Evolutionary conservation across 2,113 vertebrate genomes (phyloP).

Genomic region (Tupaia chinensis): DNA sequence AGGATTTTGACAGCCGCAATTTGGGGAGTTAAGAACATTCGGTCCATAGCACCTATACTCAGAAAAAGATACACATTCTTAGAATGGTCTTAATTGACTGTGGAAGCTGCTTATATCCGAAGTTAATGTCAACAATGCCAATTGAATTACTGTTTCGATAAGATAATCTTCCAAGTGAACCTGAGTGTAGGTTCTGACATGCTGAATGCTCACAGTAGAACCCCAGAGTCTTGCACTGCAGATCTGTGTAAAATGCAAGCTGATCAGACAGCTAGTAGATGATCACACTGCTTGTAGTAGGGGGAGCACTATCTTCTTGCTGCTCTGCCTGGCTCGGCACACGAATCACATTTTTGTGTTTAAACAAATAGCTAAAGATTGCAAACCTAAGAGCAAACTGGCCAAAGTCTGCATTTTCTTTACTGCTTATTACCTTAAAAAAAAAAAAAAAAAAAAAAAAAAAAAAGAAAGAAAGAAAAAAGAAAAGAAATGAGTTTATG

Average conservation of each 20-base stretch:
- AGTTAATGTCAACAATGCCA: neutral
- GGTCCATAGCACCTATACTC: neutral
- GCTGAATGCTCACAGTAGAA: neutral
- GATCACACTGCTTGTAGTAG: neutral
- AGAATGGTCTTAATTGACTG: neutral
- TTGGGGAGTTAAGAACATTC: neutral
- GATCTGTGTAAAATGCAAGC: slow-evolving; percentile 62
- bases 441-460: neutral
- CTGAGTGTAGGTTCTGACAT: neutral
- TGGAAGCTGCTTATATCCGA: slow-evolving; percentile 1
- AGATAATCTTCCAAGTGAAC: slow-evolving; percentile 41
- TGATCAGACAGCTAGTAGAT: slow-evolving; percentile 20
- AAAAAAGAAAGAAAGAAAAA: neutral
- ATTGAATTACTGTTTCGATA: slow-evolving; percentile 45
- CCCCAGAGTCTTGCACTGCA: slow-evolving; percentile 32
- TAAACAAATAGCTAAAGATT: neutral
- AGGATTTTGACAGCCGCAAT: neutral
- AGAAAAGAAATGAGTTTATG: no score
- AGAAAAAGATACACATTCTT: neutral
- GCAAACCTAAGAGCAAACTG: neutral
- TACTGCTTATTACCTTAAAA: slow-evolving; percentile 30
- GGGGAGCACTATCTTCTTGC: neutral
- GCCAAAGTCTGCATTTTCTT: slow-evolving; percentile 42
- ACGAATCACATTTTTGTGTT: slow-evolving; percentile 10
- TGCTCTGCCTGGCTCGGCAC: neutral